Evolutionary conservation across 92 coral and sea anemone genomes (phyloP).

Genomic region (Heliopora coerulea): DNA sequence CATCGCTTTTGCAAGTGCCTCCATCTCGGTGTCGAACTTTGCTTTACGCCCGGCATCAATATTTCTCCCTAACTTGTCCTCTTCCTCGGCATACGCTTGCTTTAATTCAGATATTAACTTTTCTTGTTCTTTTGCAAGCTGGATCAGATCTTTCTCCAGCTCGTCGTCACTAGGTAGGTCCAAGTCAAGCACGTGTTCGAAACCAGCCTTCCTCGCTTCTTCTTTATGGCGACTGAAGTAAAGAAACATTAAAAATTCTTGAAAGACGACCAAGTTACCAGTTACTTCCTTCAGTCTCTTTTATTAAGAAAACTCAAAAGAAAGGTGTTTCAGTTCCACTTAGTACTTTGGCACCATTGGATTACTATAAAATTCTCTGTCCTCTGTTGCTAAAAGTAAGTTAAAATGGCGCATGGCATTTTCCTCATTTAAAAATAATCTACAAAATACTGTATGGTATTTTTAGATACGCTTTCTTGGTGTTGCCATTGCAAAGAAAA

Average conservation of each 20-base stretch:
- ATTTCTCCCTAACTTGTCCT: constrained; percentile 72
- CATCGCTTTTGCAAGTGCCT: constrained; percentile 82
- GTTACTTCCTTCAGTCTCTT: too few species aligned
- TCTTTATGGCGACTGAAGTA: constrained; percentile 77
- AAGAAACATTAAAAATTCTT: background rate
- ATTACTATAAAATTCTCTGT: too few species aligned
- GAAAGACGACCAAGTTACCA: too few species aligned
- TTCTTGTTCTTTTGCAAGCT: constrained; percentile 88
- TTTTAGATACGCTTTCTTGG: too few species aligned
- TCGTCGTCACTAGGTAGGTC: constrained; percentile 93
- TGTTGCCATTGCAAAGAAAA: too few species aligned
- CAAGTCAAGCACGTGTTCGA: constrained; percentile 90
- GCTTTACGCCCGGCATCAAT: constrained; percentile 82
- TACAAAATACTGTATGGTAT: too few species aligned
- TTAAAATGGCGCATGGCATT: too few species aligned
- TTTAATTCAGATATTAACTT: constrained; percentile 84
- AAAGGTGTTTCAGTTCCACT: too few species aligned
- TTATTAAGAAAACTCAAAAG: too few species aligned
- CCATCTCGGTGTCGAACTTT: constrained; percentile 91
- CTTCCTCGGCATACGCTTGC: constrained; percentile 88
- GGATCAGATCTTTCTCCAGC: constrained; percentile 77
- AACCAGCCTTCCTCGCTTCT: constrained; percentile 92
- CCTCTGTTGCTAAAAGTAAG: too few species aligned
- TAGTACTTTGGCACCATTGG: too few species aligned
- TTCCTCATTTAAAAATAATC: too few species aligned